Evolutionary conservation across 1,140 invertebrate species (phyloP), one percentile per base, ranked within the genome.

Genomic region (Ceratina australensis): DNA sequence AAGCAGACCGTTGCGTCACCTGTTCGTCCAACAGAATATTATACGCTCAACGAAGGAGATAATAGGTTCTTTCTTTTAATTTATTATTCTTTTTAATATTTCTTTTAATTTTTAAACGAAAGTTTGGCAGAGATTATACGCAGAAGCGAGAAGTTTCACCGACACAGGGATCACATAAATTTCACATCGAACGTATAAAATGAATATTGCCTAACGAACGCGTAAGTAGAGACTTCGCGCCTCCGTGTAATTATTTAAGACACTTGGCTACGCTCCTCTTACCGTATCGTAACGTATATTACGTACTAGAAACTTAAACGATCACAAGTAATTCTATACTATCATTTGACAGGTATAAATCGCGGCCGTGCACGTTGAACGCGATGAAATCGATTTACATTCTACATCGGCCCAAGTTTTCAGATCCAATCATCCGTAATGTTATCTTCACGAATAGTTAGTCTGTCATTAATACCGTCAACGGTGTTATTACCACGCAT

Each of bases 311-410:
- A 52, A 54, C 7, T 26, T 65, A 49, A 47, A 49, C 61, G 63
- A 65, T 24, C 20, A 10, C 64, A 50, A 66, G 65, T 67, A 67
- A 52, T 54, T 67, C 49, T 28, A 67, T 26, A 28, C 49, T 67
- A 16, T 54, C 50, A 67, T 67, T 67, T 54, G 22, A 42, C 52
- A 67, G 49, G 49, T 67, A 67, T 67, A 67, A 67, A 67, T 67
- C 49, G 50, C 16, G 5, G 7, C 60, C 16, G 7, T 26, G 28
- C 5, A n/a, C 33, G 52, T 54, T 10, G 52, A 54, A 54, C n/a
- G 12, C 16, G 33, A 22, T 20, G 15, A 18, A 49, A 49, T 50
- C 65, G 47, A 67, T 67, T 67, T 67, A 28, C 49, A 67, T 54
- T 67, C 28, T 54, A 13, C n/a, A 54, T 24, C 24, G 13, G n/a